Base-by-base conservation (phyloP, 2,888 invertebrate genomes). In the Epinotia bilunana region DNA sequence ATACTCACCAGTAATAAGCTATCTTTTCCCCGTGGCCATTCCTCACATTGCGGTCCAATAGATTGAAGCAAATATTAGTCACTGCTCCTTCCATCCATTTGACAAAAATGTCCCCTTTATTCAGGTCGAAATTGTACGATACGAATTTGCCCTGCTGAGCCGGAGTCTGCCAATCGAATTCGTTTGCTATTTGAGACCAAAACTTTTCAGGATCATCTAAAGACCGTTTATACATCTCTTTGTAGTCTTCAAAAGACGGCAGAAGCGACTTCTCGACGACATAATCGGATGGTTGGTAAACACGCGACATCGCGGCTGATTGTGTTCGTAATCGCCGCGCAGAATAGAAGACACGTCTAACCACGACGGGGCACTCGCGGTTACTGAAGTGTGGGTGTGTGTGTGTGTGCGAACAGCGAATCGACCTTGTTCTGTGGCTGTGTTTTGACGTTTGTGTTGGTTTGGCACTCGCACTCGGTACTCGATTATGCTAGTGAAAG, bases 21-120 rank as follows among this genome's bases (percentile, higher is more conserved):
- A 99, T 95, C 88, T 97, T 98, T 83, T 99, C 98, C 43, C 98
- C 99, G 78, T 97, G 93, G 18, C 99, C 99, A 81, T 96, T 97
- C 84, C 97, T 96, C 72, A 99, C 96, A 90, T 98, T 98, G 78
- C 98, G 96, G 91, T 99, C 99, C 81, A 99, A 94, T 70, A 98
- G 95, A 94, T 99, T 99, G 92, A 98, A 99, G 88, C 98, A 98
- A 79, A 99, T 96, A 90, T 99, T 99, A 58, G 99, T 99, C 55
- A 97, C 96, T 5, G 98, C 98, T 12, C 98, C 99, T 84, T 98
- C 97, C 96, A 99, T 96, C 98, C 99, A 99, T 90, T 98, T 98
- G 63, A 98, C 97, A 83, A 95, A 97, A 82, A 99, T 96, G 13
- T 97, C 97, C 68, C 99, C 99, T 88, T 98, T 97, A 79, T 95